A percentile compares a stretch with the other conserved stretches of the same genome.
Conservation (phyloP, 2,113 vertebrate genomes). For the Lasiurus cinereus region DNA sequence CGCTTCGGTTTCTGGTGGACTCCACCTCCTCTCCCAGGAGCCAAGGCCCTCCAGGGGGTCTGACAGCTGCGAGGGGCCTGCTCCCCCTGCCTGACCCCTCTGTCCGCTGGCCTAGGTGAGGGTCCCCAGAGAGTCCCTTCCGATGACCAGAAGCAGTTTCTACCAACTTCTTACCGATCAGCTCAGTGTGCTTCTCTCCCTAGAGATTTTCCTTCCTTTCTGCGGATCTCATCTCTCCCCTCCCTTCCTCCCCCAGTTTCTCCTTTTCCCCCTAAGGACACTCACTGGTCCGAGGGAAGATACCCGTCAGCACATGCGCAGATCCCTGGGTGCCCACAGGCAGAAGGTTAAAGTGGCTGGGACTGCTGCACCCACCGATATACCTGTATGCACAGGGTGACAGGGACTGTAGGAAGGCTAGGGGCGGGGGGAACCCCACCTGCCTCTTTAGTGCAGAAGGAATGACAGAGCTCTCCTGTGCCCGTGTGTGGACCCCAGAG, state of each 20-base stretch:
- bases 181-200: not conserved
- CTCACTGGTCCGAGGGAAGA: not conserved
- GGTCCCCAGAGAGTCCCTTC: not conserved
- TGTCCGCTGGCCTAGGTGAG: not conserved
- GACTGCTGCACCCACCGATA: not conserved
- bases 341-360: not conserved
- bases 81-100: not conserved
- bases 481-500: not conserved
- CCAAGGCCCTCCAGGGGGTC: not conserved
- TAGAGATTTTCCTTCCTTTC: slow-evolving; percentile 6
- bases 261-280: not conserved
- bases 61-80: not conserved
- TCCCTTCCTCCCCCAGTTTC: not conserved
- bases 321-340: not conserved
- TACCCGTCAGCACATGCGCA: not conserved
- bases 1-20: not conserved
- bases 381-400: not conserved
- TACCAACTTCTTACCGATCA: not conserved
- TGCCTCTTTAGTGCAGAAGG: not conserved
- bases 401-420: not conserved
- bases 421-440: not conserved
- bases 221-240: not conserved
- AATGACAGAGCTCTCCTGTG: not conserved
- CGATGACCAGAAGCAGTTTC: not conserved
- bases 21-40: not conserved